A percentile compares a stretch with the other conserved stretches of the same genome.
phyloP scores from a whole-genome alignment of 2,113 vertebrate genomes.

The Centropus bengalensis region DNA sequence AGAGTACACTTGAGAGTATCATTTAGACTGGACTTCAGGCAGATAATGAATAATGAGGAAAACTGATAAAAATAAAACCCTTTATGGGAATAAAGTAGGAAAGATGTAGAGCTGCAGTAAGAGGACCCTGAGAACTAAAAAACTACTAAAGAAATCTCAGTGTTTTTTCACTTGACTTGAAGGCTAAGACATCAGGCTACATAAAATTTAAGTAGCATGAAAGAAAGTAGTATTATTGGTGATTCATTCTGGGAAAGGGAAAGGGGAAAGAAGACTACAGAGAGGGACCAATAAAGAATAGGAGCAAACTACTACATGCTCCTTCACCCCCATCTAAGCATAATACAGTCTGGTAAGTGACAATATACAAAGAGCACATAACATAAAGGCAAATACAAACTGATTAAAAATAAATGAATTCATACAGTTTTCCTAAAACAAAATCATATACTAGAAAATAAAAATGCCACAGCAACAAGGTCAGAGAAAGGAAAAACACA shows the following conservation, averaged over 20 bases:
- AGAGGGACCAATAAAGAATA: not conserved
- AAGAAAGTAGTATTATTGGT: not conserved
- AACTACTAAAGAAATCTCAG: not conserved
- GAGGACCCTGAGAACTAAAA: not conserved
- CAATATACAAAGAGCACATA: slow-evolving; percentile 59
- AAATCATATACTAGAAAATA: slow-evolving; percentile 69
- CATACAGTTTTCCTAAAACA: slow-evolving; percentile 9
- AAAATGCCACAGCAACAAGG: slow-evolving; percentile 60
- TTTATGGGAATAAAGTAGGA: slow-evolving; percentile 25
- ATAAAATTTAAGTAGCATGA: not conserved
- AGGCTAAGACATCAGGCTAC: not conserved
- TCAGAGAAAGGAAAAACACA: slow-evolving; percentile 68
- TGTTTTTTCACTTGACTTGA: not conserved
- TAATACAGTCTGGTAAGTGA: slow-evolving; percentile 70
- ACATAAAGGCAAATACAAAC: slow-evolving; percentile 63
- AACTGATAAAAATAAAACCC: not conserved
- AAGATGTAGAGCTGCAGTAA: not conserved
- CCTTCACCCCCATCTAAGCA: not conserved
- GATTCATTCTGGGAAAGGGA: not conserved
- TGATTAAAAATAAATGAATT: slow-evolving; percentile 27
- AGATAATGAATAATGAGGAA: not conserved
- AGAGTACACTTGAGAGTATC: slow-evolving; percentile 81
- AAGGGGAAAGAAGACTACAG: not conserved
- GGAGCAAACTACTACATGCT: slow-evolving; percentile 11
- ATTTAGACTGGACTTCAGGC: slow-evolving; percentile 31